Evolutionary conservation across 2,113 vertebrate species (phyloP).

Genomic region (Irena cyanogastra): DNA sequence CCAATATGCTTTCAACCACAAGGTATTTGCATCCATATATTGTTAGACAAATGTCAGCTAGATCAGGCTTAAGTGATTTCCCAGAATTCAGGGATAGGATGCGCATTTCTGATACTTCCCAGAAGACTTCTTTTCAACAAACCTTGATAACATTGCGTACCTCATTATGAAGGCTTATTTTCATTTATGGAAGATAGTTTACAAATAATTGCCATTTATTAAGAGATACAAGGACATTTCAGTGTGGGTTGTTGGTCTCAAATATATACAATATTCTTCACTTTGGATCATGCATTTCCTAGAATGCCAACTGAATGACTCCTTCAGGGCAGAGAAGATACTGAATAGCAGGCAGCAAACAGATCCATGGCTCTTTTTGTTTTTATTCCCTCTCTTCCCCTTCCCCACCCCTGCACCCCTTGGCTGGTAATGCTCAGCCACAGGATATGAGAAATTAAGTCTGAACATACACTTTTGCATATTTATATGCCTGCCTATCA

Average conservation of each 20-base stretch:
- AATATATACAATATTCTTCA: not conserved
- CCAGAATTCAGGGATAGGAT: not conserved
- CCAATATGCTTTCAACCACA: not conserved
- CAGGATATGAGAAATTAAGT: constrained; percentile 26
- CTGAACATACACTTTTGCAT: not conserved
- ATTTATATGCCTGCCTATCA: not conserved
- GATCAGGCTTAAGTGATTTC: not conserved
- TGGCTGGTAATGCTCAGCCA: not conserved
- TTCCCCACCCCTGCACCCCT: not conserved
- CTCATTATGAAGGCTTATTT: not conserved
- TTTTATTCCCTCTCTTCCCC: not conserved
- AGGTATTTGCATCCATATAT: not conserved
- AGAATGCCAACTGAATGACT: not conserved
- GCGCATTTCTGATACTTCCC: not conserved
- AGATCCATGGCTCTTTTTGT: not conserved
- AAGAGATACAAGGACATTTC: not conserved
- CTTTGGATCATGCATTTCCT: not conserved
- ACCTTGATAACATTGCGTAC: not conserved
- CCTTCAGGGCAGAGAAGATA: not conserved
- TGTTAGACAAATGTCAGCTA: constrained; percentile 10
- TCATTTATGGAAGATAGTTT: not conserved
- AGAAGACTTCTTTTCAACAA: not conserved
- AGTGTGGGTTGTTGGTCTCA: not conserved
- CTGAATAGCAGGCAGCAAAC: not conserved
- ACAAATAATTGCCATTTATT: not conserved